Base-by-base conservation (phyloP, 2,113 vertebrate species). In the Ochotona princeps region DNA sequence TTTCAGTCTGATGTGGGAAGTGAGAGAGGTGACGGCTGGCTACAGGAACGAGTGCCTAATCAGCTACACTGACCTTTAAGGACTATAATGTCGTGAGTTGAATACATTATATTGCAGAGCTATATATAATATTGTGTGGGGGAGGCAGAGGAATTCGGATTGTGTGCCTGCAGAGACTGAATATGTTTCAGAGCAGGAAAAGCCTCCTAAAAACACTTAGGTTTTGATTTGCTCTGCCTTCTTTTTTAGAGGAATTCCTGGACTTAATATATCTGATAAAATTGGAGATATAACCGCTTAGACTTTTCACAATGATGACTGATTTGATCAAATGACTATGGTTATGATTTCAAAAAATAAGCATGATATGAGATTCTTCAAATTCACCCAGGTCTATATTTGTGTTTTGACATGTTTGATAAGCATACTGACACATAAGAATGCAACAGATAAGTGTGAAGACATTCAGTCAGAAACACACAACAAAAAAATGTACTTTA, bases 41-140 rank as follows among this genome's bases (percentile, higher is more conserved):
- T 81, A 63, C 38, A 73, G 76, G 72, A 91, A 83, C 0, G 57
- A 65, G 80, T n/a, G 66, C 93, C 87, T 94, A 65, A 94, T 96
- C 93, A 95, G 91, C 87, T 32, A 81, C 76, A 74, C 76, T 96
- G 95, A 95, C 91, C 91, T 97, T 96, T 96, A 91, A 95, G 91
- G 81, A 49, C 57, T 87, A 10, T 84, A 74, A 95, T 89, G 76
- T 90, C 17, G 1, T 95, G 89, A 91, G 60, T 20, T 73, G 95
- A 95, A 95, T 95, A 89, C 67, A 79, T 94, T 87, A 94, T 11
- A 65, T n/a, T 87, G 49, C 44, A 92, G 81, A 78, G 78, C 81
- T 94, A 94, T 85, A 93, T 93, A 87, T 87, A 90, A 60, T 78
- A 47, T 21, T 57, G 63, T 87, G 87, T 76, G 79, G 32, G 38